phyloP scores from a whole-genome alignment of 2,888 invertebrate genomes.

The Leuctra nigra region DNA sequence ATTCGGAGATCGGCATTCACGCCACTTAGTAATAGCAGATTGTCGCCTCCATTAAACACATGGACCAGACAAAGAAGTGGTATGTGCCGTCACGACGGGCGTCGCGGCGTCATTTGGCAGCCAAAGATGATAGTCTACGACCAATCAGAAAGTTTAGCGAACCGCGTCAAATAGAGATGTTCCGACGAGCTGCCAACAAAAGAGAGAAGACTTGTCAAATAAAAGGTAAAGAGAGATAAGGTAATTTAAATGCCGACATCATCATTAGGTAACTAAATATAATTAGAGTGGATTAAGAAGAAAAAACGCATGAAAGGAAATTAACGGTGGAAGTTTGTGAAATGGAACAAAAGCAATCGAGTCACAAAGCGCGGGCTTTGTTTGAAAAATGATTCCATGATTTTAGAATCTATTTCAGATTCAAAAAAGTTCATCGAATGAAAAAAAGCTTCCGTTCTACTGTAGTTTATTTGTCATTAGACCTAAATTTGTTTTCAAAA shows the following conservation, averaged over 20 bases:
- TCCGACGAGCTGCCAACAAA: not conserved
- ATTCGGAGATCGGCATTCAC: slow-evolving; percentile 10
- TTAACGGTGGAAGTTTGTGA: not conserved
- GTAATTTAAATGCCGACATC: slow-evolving; percentile 16
- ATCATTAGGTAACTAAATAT: slow-evolving; percentile 16
- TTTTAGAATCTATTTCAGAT: too few relatives aligned
- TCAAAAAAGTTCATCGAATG: too few relatives aligned
- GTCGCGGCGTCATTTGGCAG: slow-evolving; percentile 7
- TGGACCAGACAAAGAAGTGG: not conserved
- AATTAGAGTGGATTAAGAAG: slow-evolving; percentile 16
- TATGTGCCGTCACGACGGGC: not conserved
- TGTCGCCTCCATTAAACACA: not conserved
- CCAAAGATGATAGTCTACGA: slow-evolving; percentile 11
- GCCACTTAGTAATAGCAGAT: slow-evolving; percentile 14
- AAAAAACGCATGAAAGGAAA: slow-evolving; percentile 2
- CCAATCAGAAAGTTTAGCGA: slow-evolving; percentile 15
- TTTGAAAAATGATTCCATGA: too few relatives aligned
- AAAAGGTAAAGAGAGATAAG: slow-evolving; percentile 6
- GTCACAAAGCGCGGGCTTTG: not conserved
- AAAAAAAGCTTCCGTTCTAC: too few relatives aligned
- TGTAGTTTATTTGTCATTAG: too few relatives aligned
- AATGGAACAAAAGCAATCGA: not conserved
- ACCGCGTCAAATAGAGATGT: slow-evolving; percentile 6
- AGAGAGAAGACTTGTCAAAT: slow-evolving; percentile 6
- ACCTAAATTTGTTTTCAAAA: too few relatives aligned